phyloP scores from a whole-genome alignment of 2,888 invertebrate species.

The Latheticus oryzae region DNA sequence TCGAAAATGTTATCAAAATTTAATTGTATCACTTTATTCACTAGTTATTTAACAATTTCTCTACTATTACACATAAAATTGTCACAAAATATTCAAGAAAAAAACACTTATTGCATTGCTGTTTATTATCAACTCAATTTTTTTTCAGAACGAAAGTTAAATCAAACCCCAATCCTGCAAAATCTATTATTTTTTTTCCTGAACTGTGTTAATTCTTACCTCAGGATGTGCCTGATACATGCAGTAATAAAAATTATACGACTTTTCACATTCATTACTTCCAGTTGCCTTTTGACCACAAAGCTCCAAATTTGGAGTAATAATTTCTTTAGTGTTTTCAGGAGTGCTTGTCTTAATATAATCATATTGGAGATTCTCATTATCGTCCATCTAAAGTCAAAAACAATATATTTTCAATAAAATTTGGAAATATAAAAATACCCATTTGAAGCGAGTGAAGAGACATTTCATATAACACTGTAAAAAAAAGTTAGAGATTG shows the following conservation, averaged over 20 bases:
- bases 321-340: not conserved
- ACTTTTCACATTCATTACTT: conserved; percentile 13
- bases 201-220: conserved; percentile 49
- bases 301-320: conserved; percentile 8
- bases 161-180: too few species aligned
- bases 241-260: conserved; percentile 12
- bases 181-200: too few species aligned
- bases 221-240: conserved; percentile 47
- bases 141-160: too few species aligned
- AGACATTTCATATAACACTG: conserved; percentile 7
- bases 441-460: not conserved
- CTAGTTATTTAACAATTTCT: too few species aligned
- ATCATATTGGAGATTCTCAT: conserved; percentile 14
- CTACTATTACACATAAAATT: too few species aligned
- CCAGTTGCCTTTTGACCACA: conserved; percentile 9
- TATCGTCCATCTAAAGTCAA: conserved; percentile 6
- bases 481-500: not conserved
- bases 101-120: too few species aligned
- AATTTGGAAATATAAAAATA: not conserved
- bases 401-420: not conserved
- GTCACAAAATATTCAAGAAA: too few species aligned
- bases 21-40: too few species aligned
- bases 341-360: conserved; percentile 8
- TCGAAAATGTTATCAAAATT: too few species aligned
- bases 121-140: too few species aligned